phyloP scores from a whole-genome alignment of 2,113 vertebrate species.

The Lichenostomus cassidix region DNA sequence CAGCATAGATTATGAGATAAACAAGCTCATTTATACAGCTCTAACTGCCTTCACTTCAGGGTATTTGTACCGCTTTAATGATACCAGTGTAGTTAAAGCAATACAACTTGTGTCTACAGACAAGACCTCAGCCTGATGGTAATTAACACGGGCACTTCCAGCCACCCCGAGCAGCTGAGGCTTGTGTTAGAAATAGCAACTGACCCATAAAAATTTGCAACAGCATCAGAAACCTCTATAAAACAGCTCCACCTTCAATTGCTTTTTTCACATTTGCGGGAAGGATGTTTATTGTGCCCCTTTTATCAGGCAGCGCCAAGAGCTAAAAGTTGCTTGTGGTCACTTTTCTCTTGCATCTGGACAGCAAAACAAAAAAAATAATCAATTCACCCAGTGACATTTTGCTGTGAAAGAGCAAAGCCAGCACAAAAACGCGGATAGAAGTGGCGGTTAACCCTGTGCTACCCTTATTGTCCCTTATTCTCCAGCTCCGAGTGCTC shows the following conservation, averaged over 20 bases:
- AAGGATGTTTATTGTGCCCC: background rate
- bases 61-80: background rate
- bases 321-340: slow-evolving; percentile 57
- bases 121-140: background rate
- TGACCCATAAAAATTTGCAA: slow-evolving; percentile 35
- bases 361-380: slow-evolving; percentile 28
- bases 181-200: slow-evolving; percentile 31
- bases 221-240: slow-evolving; percentile 1
- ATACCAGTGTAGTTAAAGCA: background rate
- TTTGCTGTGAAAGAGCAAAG: slow-evolving; percentile 64
- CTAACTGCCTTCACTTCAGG: slow-evolving; percentile 17
- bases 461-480: slow-evolving; percentile 60
- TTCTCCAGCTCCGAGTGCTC: background rate
- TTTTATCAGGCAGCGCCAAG: background rate
- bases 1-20: slow-evolving; percentile 24
- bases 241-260: slow-evolving; percentile 9
- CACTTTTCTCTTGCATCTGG: slow-evolving; percentile 56
- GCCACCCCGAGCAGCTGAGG: slow-evolving; percentile 8
- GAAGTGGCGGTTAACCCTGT: slow-evolving; percentile 69
- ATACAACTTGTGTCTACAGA: slow-evolving; percentile 14
- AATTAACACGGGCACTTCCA: slow-evolving; percentile 51
- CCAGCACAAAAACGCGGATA: slow-evolving; percentile 36
- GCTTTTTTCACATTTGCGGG: background rate
- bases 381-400: slow-evolving; percentile 62
- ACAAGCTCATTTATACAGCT: background rate